Evolutionary conservation across 2,888 invertebrate species (phyloP).

Genomic region (Drosophila fulvimacula): DNA sequence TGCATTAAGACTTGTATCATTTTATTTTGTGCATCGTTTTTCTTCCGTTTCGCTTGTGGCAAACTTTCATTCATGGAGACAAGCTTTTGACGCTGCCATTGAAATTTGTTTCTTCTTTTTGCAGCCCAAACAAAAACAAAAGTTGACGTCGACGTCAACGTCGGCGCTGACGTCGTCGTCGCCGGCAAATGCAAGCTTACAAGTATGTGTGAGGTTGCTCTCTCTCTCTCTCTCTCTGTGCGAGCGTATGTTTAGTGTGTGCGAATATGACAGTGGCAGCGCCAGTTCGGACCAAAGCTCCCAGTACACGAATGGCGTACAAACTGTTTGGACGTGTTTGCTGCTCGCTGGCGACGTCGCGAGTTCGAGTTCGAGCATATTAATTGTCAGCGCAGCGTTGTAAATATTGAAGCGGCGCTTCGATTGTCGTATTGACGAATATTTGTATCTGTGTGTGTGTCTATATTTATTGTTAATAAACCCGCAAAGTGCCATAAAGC

Average conservation of each 20-base stretch:
- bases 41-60: conserved; percentile 55
- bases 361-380: conserved; percentile 54
- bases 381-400: conserved; percentile 51
- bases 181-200: conserved; percentile 71
- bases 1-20: conserved; percentile 25
- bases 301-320: conserved; percentile 76
- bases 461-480: conserved; percentile 30
- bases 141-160: conserved; percentile 42
- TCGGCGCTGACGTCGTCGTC: conserved; percentile 4
- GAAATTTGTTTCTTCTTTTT: conserved; percentile 69
- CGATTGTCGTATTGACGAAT: conserved; percentile 31
- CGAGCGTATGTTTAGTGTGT: conserved; percentile 28
- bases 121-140: conserved; percentile 73
- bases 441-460: conserved; percentile 31
- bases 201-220: conserved; percentile 43
- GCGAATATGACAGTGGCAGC: conserved; percentile 46
- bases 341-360: conserved; percentile 61
- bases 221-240: conserved; percentile 24
- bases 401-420: conserved; percentile 57
- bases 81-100: conserved; percentile 73
- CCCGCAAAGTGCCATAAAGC: conserved; percentile 30
- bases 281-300: conserved; percentile 57
- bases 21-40: conserved; percentile 66
- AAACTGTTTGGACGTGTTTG: conserved; percentile 77
- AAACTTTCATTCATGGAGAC: conserved; percentile 68